Evolutionary conservation across 2,888 invertebrate genomes (phyloP), one percentile per base, ranked within the genome.

Genomic region (Leptinotarsa tumamoca): DNA sequence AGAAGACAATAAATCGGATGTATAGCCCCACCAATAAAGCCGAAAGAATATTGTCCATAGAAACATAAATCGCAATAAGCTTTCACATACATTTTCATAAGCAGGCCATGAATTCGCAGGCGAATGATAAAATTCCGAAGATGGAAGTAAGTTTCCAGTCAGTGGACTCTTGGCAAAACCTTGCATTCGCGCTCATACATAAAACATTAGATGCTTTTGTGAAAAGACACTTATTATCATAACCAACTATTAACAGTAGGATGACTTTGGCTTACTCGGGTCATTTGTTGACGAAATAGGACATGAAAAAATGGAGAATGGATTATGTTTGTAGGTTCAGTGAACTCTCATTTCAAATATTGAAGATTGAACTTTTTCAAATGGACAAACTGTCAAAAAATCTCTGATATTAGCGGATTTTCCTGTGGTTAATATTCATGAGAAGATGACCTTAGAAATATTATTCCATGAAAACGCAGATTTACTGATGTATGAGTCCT

Each of bases 11-110:
- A 68, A 68, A 73, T 73, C 43, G 51, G 21, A 43, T 51, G 63
- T 56, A 50, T 21, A 67, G 67, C 56, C 67, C 50, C 54, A 4
- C 56, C 71, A 71, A 74, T 74, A 79, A 76, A 80, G 79, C 67
- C 70, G 73, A 61, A 74, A 76, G 72, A 77, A 78, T 76, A 75
- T 77, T 77, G 67, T 74, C 74, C 77, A 71, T 79, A 77, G 78
- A 78, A 81, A 81, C 76, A 81, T 81, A 80, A 80, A 82, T 82
- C 76, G 78, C 79, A 81, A 79, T 81, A 80, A 76, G 78, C 78
- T 66, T 58, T 68, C 72, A 58, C 75, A 75, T 80, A 78, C 78
- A 79, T 79, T 82, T 81, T 81, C 79, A 81, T 80, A 80, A 81
- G 78, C 76, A 73, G 80, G 74, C 63, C 74, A 76, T 67, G 76